phyloP scores from a whole-genome alignment of 2,888 invertebrate genomes.

The Oscheius myriophilus region DNA sequence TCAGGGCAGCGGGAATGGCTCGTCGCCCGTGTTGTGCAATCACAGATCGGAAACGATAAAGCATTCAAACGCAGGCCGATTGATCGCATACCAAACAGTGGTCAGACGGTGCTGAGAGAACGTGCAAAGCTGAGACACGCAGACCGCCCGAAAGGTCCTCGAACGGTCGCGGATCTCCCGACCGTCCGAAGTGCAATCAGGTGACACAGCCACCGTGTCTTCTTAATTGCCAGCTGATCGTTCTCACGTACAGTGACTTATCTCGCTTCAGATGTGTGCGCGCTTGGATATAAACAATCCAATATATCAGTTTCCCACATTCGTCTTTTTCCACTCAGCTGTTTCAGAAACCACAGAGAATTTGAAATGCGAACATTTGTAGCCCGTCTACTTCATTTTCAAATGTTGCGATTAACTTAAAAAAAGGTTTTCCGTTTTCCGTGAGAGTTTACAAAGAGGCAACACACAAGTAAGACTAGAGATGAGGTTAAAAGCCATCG shows the following conservation, averaged over 20 bases:
- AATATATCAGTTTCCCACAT: no score
- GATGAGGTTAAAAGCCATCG: conserved; percentile 3
- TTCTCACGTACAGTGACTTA: no score
- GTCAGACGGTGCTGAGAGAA: conserved; percentile 13
- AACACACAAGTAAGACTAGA: no score
- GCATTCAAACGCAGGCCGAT: conserved; percentile 29
- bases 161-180: conserved; percentile 11
- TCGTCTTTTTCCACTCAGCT: no score
- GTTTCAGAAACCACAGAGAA: no score
- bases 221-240: no score
- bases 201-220: neutral
- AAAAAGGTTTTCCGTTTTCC: neutral
- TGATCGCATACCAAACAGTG: conserved; percentile 30
- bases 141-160: conserved; percentile 18
- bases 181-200: conserved; percentile 11
- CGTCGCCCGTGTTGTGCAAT: conserved; percentile 28
- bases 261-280: no score
- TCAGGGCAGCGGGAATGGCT: conserved; percentile 13
- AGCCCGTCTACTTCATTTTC: no score
- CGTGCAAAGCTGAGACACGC: conserved; percentile 9
- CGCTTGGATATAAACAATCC: no score
- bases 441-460: neutral
- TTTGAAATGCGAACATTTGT: no score
- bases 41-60: conserved; percentile 32
- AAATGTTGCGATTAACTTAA: no score